These are phyloP conservation scores for Venusia cambrica DNA, from an alignment of 2,888 invertebrate genomes.

Conservation along the genomic window DNA sequence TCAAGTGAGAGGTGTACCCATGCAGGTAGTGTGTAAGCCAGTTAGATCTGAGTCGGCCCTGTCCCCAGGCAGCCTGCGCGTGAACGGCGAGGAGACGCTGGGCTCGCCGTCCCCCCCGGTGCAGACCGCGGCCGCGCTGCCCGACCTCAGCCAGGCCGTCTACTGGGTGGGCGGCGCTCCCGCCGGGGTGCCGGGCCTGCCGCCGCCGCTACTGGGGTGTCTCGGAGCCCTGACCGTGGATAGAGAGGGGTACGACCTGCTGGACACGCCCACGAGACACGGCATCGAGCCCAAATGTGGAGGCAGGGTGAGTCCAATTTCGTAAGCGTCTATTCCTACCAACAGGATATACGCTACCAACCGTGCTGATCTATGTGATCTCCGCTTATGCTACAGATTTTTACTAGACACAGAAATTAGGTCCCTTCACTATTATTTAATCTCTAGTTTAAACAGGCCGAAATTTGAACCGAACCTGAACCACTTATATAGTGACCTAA, in stretches of 20 bases:
- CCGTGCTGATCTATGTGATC: too few species aligned
- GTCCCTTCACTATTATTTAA: too few species aligned
- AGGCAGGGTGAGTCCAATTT: constrained; percentile 78
- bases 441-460: too few species aligned
- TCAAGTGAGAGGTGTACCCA: too few species aligned
- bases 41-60: constrained; percentile 40
- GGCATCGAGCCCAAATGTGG: constrained; percentile 88
- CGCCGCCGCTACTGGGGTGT: constrained; percentile 87
- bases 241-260: constrained; percentile 86
- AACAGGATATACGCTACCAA: too few species aligned
- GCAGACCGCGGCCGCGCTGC: constrained; percentile 79
- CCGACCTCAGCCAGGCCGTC: constrained; percentile 84
- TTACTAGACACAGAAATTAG: too few species aligned
- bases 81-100: constrained; percentile 85
- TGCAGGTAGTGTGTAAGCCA: background rate
- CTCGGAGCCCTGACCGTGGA: constrained; percentile 88
- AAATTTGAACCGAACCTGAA: too few species aligned
- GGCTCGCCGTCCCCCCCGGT: constrained; percentile 85
- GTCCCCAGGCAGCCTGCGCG: constrained; percentile 83
- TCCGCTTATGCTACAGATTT: too few species aligned
- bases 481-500: too few species aligned
- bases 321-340: too few species aligned
- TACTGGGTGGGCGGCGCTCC: constrained; percentile 94
- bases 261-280: constrained; percentile 84
- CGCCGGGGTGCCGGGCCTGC: constrained; percentile 76